Evolutionary conservation across 2,888 invertebrate genomes (phyloP).

Genomic region (Shargacucullia verbasci): DNA sequence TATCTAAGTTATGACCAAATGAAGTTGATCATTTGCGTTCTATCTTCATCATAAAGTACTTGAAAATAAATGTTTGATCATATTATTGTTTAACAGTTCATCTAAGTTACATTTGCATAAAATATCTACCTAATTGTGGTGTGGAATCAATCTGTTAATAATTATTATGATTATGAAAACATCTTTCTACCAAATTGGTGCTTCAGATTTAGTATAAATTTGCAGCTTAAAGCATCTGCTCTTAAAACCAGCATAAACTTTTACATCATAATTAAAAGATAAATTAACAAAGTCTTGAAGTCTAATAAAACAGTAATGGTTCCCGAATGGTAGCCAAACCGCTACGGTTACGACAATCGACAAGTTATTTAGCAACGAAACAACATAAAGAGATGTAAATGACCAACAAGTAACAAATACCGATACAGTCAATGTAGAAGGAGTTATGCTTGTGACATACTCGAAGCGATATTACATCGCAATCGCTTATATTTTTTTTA

Average conservation of each 20-base stretch:
- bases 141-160: too few species aligned
- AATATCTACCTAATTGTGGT: too few species aligned
- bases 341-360: conserved; percentile 35
- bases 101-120: too few species aligned
- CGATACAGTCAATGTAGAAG: conserved; percentile 31
- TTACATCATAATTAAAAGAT: conserved; percentile 46
- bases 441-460: conserved; percentile 13
- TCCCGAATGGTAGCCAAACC: conserved; percentile 14
- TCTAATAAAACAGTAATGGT: conserved; percentile 32
- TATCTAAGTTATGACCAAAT: too few species aligned
- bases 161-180: too few species aligned
- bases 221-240: conserved; percentile 8
- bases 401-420: conserved; percentile 48
- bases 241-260: conserved; percentile 37
- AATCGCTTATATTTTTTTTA: too few species aligned
- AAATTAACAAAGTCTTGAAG: conserved; percentile 39
- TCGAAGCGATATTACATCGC: conserved; percentile 16
- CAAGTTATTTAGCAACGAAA: conserved; percentile 41
- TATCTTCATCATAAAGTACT: too few species aligned
- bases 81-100: too few species aligned
- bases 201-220: conserved; percentile 15
- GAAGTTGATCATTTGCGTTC: too few species aligned
- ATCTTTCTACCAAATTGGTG: too few species aligned
- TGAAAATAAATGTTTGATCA: too few species aligned
- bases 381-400: conserved; percentile 53